phyloP scores from a whole-genome alignment of 2,797 vertebrate genomes.

The Syngnathus rostellatus region DNA sequence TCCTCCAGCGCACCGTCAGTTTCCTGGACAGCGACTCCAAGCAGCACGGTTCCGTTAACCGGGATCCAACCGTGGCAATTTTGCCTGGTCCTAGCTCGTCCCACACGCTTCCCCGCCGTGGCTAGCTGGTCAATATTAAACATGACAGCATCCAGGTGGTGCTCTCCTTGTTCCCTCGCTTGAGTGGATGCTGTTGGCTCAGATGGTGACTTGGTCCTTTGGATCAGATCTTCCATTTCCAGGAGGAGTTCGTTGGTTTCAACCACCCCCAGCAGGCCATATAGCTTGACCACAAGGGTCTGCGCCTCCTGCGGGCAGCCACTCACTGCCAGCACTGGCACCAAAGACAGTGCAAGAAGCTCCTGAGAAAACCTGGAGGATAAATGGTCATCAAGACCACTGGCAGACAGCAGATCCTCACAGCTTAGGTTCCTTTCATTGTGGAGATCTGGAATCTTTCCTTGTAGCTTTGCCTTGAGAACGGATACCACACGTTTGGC shows the following conservation, averaged over 20 bases:
- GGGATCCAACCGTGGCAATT: conserved; percentile 60
- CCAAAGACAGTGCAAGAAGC: conserved; percentile 71
- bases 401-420: conserved; percentile 54
- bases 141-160: conserved; percentile 60
- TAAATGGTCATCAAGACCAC: conserved; percentile 54
- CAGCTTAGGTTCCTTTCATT: conserved; percentile 63
- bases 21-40: conserved; percentile 36
- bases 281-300: conserved; percentile 58
- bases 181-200: conserved; percentile 10
- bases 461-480: conserved; percentile 47
- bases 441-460: conserved; percentile 12
- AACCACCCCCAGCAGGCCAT: conserved; percentile 52
- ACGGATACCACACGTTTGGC: conserved; percentile 41
- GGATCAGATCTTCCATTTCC: conserved; percentile 62
- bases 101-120: neutral
- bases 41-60: conserved; percentile 48
- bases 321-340: conserved; percentile 67
- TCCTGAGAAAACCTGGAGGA: conserved; percentile 58
- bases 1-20: conserved; percentile 35
- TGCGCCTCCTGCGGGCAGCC: conserved; percentile 65
- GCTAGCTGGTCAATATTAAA: conserved; percentile 66
- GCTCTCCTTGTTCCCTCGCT: conserved; percentile 13
- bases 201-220: conserved; percentile 22
- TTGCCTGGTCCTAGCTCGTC: conserved; percentile 12
- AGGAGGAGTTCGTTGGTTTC: conserved; percentile 63